Conservation (phyloP, 2,113 vertebrate genomes). For the Plestiodon gilberti region DNA sequence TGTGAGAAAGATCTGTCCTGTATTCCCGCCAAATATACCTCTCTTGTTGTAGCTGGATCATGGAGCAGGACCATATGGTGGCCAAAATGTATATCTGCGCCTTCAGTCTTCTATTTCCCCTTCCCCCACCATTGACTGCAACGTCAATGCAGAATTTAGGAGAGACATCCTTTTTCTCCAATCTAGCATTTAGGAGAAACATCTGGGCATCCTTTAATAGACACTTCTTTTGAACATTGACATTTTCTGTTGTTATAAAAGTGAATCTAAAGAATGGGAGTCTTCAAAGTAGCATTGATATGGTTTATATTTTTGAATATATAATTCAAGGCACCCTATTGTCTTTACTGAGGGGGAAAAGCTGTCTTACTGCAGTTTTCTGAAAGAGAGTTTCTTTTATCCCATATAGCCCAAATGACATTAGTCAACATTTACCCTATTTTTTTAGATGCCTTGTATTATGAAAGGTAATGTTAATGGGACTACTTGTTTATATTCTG, state of each 20-base stretch:
- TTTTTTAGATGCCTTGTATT: not conserved
- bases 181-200: not conserved
- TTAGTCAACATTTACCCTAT: constrained; percentile 8
- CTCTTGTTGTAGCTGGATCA: too few species aligned
- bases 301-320: not conserved
- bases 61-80: not conserved
- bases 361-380: not conserved
- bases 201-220: not conserved
- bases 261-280: not conserved
- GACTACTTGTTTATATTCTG: not conserved
- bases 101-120: not conserved
- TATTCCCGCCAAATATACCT: too few species aligned
- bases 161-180: too few species aligned
- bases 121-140: too few species aligned
- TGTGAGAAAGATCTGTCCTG: too few species aligned
- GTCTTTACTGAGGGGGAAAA: not conserved
- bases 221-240: not conserved
- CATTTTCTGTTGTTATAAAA: not conserved
- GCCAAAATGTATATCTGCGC: not conserved
- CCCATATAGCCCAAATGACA: not conserved
- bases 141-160: too few species aligned
- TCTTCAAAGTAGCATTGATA: constrained; percentile 10
- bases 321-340: constrained; percentile 7
- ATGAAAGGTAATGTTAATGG: constrained; percentile 19
- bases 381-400: not conserved